Base-by-base conservation (phyloP, 2,797 vertebrate genomes). In the Eulemur mongoz region DNA sequence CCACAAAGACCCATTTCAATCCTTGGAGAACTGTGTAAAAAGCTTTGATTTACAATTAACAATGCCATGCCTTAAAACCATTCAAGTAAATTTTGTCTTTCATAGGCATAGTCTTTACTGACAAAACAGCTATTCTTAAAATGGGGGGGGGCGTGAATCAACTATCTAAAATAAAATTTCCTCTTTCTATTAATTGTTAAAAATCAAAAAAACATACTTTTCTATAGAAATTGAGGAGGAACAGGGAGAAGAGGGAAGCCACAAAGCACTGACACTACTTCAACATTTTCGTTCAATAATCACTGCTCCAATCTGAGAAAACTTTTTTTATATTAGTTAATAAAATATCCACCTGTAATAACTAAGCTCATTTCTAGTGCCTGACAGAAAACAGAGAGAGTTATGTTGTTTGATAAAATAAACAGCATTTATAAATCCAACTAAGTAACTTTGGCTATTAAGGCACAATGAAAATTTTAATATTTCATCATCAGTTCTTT, bases 41-140 rank as follows among this genome's bases (percentile, higher is more conserved):
- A 98, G 98, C 98, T 97, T 94, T 98, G 98, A 98, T 98, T 98
- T 98, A 97, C 98, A 98, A 96, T 98, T 98, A 98, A 98, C 98
- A 98, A 98, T 97, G 98, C 95, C 85, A 96, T 93, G 98, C 89
- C 97, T 98, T 97, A 98, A 97, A 97, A 98, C 97, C 93, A 97
- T 86, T 95, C 93, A 98, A 89, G 94, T 98, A 97, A 97, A 67
- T 90, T 98, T 98, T 93, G 90, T 97, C 96, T 97, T 97, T 95
- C 92, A 96, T 94, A 95, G 95, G 97, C 90, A 93, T 89, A 96
- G 96, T 73, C 95, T 89, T 97, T 95, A 94, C 43, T 96, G 92
- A 94, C 40, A 50, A 63, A 94, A 92, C 40, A 96, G 35, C 97
- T 97, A 87, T 95, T 79, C 63, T 91, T 35, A 27, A 89, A 69